Evolutionary conservation across 2,113 vertebrate genomes (phyloP).

Genomic region (Nerophis lumbriciformis): DNA sequence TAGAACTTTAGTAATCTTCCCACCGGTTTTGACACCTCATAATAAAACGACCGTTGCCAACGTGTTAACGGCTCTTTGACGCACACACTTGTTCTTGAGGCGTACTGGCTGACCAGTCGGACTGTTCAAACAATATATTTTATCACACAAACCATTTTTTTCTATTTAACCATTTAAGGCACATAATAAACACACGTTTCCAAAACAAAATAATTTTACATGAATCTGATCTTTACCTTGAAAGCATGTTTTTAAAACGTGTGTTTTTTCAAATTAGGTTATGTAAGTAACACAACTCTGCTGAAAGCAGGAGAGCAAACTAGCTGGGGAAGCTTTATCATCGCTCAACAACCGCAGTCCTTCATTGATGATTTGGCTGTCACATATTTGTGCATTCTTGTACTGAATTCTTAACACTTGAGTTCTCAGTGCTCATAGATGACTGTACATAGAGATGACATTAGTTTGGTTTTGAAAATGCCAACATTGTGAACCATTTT

Average conservation of each 20-base stretch:
- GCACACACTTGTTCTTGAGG: constrained; percentile 23
- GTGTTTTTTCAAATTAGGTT: too few relatives aligned
- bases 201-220: too few relatives aligned
- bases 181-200: too few relatives aligned
- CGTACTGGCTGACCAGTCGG: constrained; percentile 16
- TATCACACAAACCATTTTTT: too few relatives aligned
- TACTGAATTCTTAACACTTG: not conserved
- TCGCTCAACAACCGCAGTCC: not conserved
- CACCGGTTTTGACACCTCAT: constrained; percentile 38
- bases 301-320: too few relatives aligned
- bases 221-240: too few relatives aligned
- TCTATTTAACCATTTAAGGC: too few relatives aligned
- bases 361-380: not conserved
- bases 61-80: constrained; percentile 36
- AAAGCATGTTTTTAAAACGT: too few relatives aligned
- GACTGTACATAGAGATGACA: not conserved
- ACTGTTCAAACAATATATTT: not conserved
- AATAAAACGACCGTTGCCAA: constrained; percentile 19
- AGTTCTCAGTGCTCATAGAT: not conserved
- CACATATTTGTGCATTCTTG: not conserved
- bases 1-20: constrained; percentile 7
- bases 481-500: not conserved
- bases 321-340: not conserved
- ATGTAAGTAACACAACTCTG: too few relatives aligned
- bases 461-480: not conserved